Evolutionary conservation across 2,113 vertebrate genomes (phyloP), one percentile per base, ranked within the genome.

Genomic region (Dendrocopos noguchii): DNA sequence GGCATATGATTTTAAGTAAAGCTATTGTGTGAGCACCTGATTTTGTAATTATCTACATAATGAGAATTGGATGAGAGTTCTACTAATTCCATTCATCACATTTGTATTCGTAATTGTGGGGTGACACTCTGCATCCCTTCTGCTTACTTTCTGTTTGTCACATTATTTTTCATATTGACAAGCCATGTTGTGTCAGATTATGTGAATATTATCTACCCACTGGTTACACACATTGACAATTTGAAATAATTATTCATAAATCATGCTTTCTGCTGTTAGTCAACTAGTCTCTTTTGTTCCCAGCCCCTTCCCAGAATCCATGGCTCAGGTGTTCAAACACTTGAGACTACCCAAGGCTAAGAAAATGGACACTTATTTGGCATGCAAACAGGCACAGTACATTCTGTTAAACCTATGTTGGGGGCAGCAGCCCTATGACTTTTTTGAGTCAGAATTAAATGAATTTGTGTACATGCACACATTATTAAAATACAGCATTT

Each of bases 81-180:
- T 73, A 85, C 33, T 46, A 71, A 57, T 81, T 80, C 68, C 33
- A 72, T 78, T 81, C 19, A 72, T 80, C 82, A 83, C 34, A 28
- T 33, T 34, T 76, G 36, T 28, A 71, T 84, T 74, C 1, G 1
- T 60, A 85, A 90, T 52, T 85, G 79, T 25, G 82, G 93, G 50
- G 79, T 91, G 79, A 85, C 90, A 83, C 21, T 80, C 80, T 55
- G 56, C 31, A 80, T 87, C 52, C 89, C 75, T 60, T 91, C 52
- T 82, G 52, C 42, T 83, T 91, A 15, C 27, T 82, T 92, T 57
- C 63, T 66, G 17, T 80, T 90, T 93, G 42, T 47, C 79, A 80
- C 42, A 34, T 55, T 85, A 70, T 90, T 95, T 94, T 91, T 95
- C 90, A 85, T 25, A 87, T 56, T 91, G 85, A 91, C 82, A 80